phyloP scores from a whole-genome alignment of 2,113 vertebrate species.

The Catagonus wagneri region DNA sequence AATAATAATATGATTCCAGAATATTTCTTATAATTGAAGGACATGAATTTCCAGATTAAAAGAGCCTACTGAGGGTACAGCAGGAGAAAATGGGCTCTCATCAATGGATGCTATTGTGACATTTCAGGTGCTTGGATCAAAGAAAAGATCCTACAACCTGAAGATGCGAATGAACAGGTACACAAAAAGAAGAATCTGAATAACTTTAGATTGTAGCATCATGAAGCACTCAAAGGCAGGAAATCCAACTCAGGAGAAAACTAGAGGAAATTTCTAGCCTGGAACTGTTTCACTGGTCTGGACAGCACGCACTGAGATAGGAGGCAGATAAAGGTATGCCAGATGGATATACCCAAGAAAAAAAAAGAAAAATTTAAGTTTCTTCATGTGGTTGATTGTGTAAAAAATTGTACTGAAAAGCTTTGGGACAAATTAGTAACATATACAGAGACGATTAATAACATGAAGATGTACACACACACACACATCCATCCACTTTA shows the following conservation, averaged over 20 bases:
- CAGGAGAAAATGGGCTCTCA: neutral
- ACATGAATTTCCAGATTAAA: neutral
- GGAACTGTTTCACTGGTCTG: neutral
- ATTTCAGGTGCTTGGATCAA: neutral
- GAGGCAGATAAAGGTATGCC: neutral
- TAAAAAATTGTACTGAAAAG: neutral
- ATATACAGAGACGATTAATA: neutral
- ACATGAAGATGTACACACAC: neutral
- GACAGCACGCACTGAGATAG: neutral
- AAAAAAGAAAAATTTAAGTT: slow-evolving; percentile 17
- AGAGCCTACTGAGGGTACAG: neutral
- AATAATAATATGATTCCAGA: slow-evolving; percentile 29
- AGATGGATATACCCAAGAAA: neutral
- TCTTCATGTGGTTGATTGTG: neutral
- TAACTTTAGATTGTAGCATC: neutral
- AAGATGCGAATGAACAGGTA: neutral
- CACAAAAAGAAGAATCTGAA: neutral
- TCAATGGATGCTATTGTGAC: neutral
- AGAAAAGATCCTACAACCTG: neutral
- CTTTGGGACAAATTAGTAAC: neutral
- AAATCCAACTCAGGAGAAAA: neutral
- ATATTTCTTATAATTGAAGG: slow-evolving; percentile 9
- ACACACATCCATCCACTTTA: neutral
- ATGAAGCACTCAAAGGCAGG: neutral
- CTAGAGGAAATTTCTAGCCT: neutral